These are phyloP conservation scores for Zaprionus kolodkinae DNA, from an alignment of 1,140 invertebrate species.

Conservation along the genomic window DNA sequence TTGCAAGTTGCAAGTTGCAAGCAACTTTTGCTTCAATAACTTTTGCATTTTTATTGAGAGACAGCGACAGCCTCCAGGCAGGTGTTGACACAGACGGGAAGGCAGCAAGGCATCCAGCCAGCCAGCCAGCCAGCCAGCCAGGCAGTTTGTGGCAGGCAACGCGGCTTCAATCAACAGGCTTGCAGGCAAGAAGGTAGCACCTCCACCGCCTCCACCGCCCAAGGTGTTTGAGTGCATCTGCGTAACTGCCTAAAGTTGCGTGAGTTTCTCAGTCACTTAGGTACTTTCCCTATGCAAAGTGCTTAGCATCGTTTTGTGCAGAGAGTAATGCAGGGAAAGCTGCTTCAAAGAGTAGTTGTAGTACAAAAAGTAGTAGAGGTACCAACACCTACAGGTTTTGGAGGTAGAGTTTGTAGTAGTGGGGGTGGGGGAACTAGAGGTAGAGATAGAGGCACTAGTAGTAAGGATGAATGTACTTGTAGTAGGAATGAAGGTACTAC, in stretches of 20 bases:
- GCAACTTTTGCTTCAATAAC: slow-evolving; percentile 66
- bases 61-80: neutral
- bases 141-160: slow-evolving; percentile 6
- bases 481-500: neutral
- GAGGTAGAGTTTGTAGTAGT: neutral
- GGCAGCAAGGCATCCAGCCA: no score
- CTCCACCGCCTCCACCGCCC: neutral
- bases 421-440: neutral
- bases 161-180: slow-evolving; percentile 38
- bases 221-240: neutral
- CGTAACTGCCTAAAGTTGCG: neutral
- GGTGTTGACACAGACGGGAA: slow-evolving; percentile 16
- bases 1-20: slow-evolving; percentile 8
- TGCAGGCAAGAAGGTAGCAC: slow-evolving; percentile 15
- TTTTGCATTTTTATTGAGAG: slow-evolving; percentile 53
- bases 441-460: neutral
- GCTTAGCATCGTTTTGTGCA: neutral
- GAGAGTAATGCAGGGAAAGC: no score
- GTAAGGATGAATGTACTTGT: neutral
- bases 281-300: neutral
- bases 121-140: no score
- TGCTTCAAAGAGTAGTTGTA: no score
- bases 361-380: no score
- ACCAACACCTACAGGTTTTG: no score
- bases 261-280: neutral